Evolutionary conservation across 1,140 invertebrate genomes (phyloP).

Genomic region (Heliconius melpomene): DNA sequence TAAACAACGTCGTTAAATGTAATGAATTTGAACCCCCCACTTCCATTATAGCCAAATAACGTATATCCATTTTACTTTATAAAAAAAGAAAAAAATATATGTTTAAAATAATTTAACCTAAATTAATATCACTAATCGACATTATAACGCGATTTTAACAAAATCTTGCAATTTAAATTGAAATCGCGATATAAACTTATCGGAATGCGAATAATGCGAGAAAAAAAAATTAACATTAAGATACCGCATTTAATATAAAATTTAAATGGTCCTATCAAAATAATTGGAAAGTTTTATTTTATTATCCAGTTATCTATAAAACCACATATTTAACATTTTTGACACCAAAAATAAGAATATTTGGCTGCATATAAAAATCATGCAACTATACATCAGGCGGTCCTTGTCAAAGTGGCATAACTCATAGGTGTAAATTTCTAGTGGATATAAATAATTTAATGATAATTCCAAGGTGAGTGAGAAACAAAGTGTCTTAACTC

Average conservation of each 20-base stretch:
- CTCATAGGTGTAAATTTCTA: too few species aligned
- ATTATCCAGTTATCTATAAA: not conserved
- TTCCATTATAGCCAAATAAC: too few species aligned
- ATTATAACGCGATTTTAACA: not conserved
- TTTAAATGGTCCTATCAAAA: not conserved
- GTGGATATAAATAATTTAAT: too few species aligned
- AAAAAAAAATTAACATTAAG: not conserved
- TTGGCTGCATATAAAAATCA: not conserved
- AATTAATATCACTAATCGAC: too few species aligned
- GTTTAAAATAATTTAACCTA: too few species aligned
- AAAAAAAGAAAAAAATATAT: too few species aligned
- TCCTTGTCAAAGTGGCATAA: not conserved
- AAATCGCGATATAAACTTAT: not conserved
- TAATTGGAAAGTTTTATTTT: conserved; percentile 11
- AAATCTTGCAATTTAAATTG: not conserved
- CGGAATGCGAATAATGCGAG: not conserved
- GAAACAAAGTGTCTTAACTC: too few species aligned
- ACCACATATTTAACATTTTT: conserved; percentile 6
- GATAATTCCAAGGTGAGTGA: too few species aligned
- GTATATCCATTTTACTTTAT: too few species aligned
- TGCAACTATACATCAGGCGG: not conserved
- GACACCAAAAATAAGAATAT: not conserved
- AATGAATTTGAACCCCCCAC: too few species aligned
- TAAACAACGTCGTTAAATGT: too few species aligned
- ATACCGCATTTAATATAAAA: not conserved